Percentiles rank a stretch among this genome's conserved stretches.
Evolutionary conservation across 1,140 invertebrate genomes (phyloP).

Genomic region (Nylanderia fulva): DNA sequence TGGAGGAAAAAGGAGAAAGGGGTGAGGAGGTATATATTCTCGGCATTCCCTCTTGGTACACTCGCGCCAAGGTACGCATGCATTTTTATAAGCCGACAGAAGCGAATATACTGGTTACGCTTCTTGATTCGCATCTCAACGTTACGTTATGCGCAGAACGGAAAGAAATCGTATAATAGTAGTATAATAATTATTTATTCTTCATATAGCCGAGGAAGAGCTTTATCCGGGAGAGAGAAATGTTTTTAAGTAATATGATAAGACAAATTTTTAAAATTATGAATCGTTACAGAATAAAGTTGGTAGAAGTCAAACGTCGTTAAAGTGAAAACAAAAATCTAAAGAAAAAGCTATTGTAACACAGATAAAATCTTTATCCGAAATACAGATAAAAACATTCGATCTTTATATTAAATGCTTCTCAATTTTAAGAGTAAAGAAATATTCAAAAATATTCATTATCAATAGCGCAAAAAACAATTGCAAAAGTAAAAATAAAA

Average conservation of each 20-base stretch:
- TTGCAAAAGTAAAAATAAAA: neutral
- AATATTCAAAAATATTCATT: neutral
- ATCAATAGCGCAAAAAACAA: neutral
- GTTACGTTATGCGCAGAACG: neutral
- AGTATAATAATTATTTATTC: neutral
- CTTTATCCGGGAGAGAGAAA: too few relatives aligned
- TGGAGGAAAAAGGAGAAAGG: neutral
- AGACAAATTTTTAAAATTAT: neutral
- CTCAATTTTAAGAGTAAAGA: neutral
- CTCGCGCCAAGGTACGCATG: conserved; percentile 41
- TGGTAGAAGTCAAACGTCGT: neutral
- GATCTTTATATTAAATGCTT: neutral
- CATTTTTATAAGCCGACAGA: conserved; percentile 49
- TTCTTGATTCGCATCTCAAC: conserved; percentile 36
- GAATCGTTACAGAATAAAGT: neutral
- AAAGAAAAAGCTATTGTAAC: neutral
- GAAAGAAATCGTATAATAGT: conserved; percentile 5
- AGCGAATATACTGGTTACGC: conserved; percentile 48
- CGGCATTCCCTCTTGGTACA: conserved; percentile 38
- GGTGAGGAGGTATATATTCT: neutral
- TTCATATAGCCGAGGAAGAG: neutral
- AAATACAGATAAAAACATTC: neutral
- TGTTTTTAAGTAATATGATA: too few relatives aligned
- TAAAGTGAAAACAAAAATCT: neutral
- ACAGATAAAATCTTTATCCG: too few relatives aligned